phyloP scores from a whole-genome alignment of 2,888 invertebrate species.

The Temnothorax rugatulus region DNA sequence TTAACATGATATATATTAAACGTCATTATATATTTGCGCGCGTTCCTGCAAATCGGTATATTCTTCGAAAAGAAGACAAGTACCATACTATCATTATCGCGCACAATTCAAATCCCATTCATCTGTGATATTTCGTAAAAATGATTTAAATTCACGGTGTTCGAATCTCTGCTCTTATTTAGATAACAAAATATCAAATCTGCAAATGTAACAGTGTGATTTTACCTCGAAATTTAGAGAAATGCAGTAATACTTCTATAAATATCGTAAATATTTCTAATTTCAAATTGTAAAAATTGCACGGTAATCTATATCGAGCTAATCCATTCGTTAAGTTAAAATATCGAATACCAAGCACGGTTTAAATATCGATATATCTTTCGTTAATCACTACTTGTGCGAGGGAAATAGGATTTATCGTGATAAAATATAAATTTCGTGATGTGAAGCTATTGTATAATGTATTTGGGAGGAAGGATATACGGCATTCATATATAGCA shows the following conservation, averaged over 20 bases:
- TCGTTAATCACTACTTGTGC: slow-evolving; percentile 16
- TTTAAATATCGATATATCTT: background rate
- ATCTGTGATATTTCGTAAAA: slow-evolving; percentile 7
- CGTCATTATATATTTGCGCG: background rate
- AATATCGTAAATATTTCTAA: background rate
- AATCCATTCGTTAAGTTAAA: background rate
- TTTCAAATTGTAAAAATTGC: background rate
- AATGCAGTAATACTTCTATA: background rate
- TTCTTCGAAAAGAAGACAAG: background rate
- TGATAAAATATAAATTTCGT: slow-evolving; percentile 8
- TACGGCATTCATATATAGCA: slow-evolving; percentile 25
- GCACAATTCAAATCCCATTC: background rate
- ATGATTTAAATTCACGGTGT: background rate
- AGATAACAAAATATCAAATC: background rate
- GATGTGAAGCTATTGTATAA: slow-evolving; percentile 12
- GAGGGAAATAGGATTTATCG: slow-evolving; percentile 1
- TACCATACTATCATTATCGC: background rate
- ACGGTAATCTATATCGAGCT: background rate
- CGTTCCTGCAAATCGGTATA: background rate
- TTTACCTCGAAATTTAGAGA: background rate
- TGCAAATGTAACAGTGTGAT: background rate
- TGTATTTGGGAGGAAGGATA: background rate
- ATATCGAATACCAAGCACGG: background rate
- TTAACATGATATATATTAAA: background rate
- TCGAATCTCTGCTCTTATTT: slow-evolving; percentile 1